phyloP scores from a whole-genome alignment of 2,888 invertebrate genomes.

The Sphaerophoria rueppellii region DNA sequence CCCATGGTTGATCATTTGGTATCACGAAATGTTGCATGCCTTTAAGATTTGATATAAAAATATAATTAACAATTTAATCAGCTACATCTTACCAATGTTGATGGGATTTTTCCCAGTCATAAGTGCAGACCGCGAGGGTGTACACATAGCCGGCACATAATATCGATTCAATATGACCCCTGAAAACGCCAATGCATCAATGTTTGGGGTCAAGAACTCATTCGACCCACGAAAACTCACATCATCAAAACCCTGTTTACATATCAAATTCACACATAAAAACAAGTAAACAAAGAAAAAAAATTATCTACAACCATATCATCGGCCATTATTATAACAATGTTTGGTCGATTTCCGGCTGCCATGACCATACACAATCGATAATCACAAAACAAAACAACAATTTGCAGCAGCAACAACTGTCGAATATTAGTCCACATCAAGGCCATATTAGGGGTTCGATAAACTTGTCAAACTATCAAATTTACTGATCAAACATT shows the following conservation, averaged over 20 bases:
- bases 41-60: conserved; percentile 74
- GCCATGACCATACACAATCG: conserved; percentile 78
- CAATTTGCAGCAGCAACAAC: neutral
- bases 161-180: conserved; percentile 91
- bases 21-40: conserved; percentile 90
- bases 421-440: neutral
- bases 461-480: neutral
- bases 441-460: conserved; percentile 31
- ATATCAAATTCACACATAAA: conserved; percentile 7
- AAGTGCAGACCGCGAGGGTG: conserved; percentile 91
- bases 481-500: neutral
- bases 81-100: conserved; percentile 84
- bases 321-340: conserved; percentile 91
- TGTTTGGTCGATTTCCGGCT: conserved; percentile 83
- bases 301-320: conserved; percentile 86
- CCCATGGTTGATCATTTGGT: conserved; percentile 87
- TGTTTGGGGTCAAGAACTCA: conserved; percentile 94
- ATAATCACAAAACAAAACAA: neutral
- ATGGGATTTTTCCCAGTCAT: conserved; percentile 94
- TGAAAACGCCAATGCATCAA: conserved; percentile 92
- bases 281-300: neutral
- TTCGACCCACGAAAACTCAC: conserved; percentile 95
- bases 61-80: neutral
- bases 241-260: conserved; percentile 93
- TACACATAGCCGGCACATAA: conserved; percentile 93